These are phyloP conservation scores for Pseudomugil gertrudae DNA, from an alignment of 2,797 vertebrate species.

Conservation along the genomic window DNA sequence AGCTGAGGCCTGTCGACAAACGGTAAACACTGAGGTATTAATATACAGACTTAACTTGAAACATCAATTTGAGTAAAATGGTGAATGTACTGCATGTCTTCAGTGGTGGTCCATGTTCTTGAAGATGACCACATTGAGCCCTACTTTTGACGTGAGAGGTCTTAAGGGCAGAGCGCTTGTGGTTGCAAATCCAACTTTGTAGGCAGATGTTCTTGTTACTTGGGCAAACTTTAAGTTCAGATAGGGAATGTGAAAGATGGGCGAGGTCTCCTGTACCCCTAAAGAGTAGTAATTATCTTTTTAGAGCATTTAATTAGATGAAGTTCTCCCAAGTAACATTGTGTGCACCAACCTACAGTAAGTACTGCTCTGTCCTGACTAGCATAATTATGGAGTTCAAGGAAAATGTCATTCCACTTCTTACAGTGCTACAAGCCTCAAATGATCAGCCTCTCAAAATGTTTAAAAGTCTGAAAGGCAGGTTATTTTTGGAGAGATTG, in stretches of 20 bases:
- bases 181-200: slow-evolving; percentile 36
- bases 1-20: slow-evolving; percentile 11
- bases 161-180: slow-evolving; percentile 63
- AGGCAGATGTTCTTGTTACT: slow-evolving; percentile 65
- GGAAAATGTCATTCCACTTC: slow-evolving; percentile 63
- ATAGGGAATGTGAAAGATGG: slow-evolving; percentile 63
- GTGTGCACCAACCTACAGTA: slow-evolving; percentile 38
- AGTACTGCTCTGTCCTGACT: slow-evolving; percentile 38
- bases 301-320: slow-evolving; percentile 74
- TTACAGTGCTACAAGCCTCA: slow-evolving; percentile 62
- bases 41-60: slow-evolving; percentile 3
- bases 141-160: slow-evolving; percentile 65
- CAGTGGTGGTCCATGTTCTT: slow-evolving; percentile 67
- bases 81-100: slow-evolving; percentile 18
- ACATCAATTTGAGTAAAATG: slow-evolving; percentile 11
- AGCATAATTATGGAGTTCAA: slow-evolving; percentile 67
- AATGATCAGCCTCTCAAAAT: slow-evolving; percentile 69
- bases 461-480: slow-evolving; percentile 58
- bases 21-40: background rate
- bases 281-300: slow-evolving; percentile 67
- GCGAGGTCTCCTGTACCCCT: slow-evolving; percentile 63
- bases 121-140: slow-evolving; percentile 52
- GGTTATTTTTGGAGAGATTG: slow-evolving; percentile 62
- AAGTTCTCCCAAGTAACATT: slow-evolving; percentile 55
- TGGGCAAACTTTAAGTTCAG: slow-evolving; percentile 44